Base-by-base conservation (phyloP, 1,140 invertebrate species). In the Procambarus clarkii region DNA sequence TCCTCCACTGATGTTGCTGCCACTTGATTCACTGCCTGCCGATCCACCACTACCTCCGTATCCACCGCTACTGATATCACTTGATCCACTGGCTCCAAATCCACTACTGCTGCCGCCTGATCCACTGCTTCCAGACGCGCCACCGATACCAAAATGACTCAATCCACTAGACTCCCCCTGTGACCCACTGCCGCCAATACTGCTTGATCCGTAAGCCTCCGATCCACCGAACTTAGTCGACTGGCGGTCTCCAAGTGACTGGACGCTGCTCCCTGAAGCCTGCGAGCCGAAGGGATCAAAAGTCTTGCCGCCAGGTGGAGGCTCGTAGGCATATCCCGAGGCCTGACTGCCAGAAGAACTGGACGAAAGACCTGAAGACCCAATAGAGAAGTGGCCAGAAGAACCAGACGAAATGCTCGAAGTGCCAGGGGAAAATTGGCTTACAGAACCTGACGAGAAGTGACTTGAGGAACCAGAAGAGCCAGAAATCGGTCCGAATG, bases 61-160 rank as follows among this genome's bases (percentile, higher is more conserved):
- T 24, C 24, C n/a, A 34, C n/a, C 69, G 34, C 91, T 44, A 74
- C 69, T 74, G 4, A 24, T 9, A 69, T 7, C 69, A 7, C 15
- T 74, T 7, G 71, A 60, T 81, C 93, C 93, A 79, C 85, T 71
- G 44, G 8, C 24, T 5, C 15, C 64, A 21, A 21, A 74, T 74
- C 69, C 69, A 74, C 69, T 11, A 34, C 5, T 54, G 50, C 50
- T 54, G n/a, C 69, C 48, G 46, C 77, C 76, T 54, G 79, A 60
- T 77, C 48, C 24, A n/a, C 76, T 54, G 54, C 34, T 84, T 13
- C 82, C 60, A 45, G 64, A 45, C n/a, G 76, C 3, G 34, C 46
- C 45, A 11, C 83, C 4, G 44, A 58, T 48, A 48, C 54, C 48
- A 18, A n/a, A 21, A 18, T 11, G 11, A 21, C 18, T 2, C 54